These are phyloP conservation scores for Prosopocoilus inquinatus DNA, from an alignment of 2,888 invertebrate species.

Conservation along the genomic window DNA sequence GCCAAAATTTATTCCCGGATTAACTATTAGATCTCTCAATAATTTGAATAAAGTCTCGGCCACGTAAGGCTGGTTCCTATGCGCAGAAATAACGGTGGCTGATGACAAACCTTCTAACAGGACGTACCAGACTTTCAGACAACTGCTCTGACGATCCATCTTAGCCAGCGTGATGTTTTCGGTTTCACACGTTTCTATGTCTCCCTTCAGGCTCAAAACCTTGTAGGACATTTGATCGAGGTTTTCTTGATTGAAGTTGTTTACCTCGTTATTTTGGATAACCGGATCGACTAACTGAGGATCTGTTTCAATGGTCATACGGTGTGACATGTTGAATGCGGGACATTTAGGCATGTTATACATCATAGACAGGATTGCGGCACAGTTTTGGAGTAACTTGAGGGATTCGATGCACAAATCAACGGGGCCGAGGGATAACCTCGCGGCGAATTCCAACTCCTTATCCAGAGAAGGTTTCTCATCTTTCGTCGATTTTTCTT, in stretches of 20 bases:
- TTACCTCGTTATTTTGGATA: conserved; percentile 66
- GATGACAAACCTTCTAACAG: conserved; percentile 83
- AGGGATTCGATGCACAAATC: conserved; percentile 76
- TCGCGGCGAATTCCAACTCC: conserved; percentile 38
- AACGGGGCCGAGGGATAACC: conserved; percentile 42
- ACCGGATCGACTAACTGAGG: conserved; percentile 80
- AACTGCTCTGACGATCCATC: conserved; percentile 77
- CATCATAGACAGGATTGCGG: conserved; percentile 86
- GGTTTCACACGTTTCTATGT: conserved; percentile 49
- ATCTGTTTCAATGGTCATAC: conserved; percentile 74
- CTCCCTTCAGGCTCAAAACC: conserved; percentile 56
- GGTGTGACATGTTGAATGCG: conserved; percentile 84
- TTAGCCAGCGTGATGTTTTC: conserved; percentile 59
- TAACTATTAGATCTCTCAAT: conserved; percentile 70
- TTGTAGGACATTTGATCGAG: conserved; percentile 66
- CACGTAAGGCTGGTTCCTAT: conserved; percentile 75
- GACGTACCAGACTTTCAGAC: conserved; percentile 88
- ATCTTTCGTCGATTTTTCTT: conserved; percentile 6
- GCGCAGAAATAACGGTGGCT: conserved; percentile 77
- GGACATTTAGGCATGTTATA: conserved; percentile 94
- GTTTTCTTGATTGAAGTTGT: conserved; percentile 62
- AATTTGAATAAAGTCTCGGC: conserved; percentile 86
- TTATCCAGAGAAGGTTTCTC: conserved; percentile 18
- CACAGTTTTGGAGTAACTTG: conserved; percentile 82
- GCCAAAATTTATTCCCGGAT: conserved; percentile 86